Base-by-base conservation (phyloP, 2,888 invertebrate species). In the Auanema sp. region DNA sequence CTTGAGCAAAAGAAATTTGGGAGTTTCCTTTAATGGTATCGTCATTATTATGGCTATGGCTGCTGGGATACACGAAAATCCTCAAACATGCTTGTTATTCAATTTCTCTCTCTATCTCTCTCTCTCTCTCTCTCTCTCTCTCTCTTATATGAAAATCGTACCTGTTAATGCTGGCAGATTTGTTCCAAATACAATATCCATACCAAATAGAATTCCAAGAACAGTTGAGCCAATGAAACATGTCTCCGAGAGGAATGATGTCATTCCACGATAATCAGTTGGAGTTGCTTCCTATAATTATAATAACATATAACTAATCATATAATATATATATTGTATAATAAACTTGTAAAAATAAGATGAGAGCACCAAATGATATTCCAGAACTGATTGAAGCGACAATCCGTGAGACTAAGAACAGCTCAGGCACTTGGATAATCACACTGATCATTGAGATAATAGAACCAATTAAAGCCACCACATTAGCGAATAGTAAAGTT, bases 1-100 rank as follows among this genome's bases (percentile, higher is more conserved):
- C 6, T 52, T 52, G 6, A 52, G 25, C n/a, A 52, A 24, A 52
- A 52, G 52, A 52, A 21, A 52, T 52, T 52, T 52, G n/a, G 52
- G 52, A 24, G 52, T 52, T 23, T 52, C 52, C 23, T 52, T 52
- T 12, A 52, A n/a, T 21, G 52, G 52, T 52, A 52, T 23, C 6
- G 23, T n/a, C n/a, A 52, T 23, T 2, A 23, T 23, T 5, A 52
- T 52, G 10, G 18, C 52, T 18, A 52, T 52, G 6, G 23, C n/a
- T 18, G 18, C 52, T 21, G 52, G 52, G 3, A 52, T 18, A 23
- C 18, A 21, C n/a, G 52, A 52, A 21, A 52, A 52, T n/a, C 52
- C 52, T 52, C n/a, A 24, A 52, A 18, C 18, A 52, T 23, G 11
- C 33, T 33, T 33, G 33, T 33, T 33, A 33, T 33, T 33, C n/a